These are phyloP conservation scores for Eumacrocentrus americanus DNA, from an alignment of 2,888 invertebrate genomes.

Conservation along the genomic window DNA sequence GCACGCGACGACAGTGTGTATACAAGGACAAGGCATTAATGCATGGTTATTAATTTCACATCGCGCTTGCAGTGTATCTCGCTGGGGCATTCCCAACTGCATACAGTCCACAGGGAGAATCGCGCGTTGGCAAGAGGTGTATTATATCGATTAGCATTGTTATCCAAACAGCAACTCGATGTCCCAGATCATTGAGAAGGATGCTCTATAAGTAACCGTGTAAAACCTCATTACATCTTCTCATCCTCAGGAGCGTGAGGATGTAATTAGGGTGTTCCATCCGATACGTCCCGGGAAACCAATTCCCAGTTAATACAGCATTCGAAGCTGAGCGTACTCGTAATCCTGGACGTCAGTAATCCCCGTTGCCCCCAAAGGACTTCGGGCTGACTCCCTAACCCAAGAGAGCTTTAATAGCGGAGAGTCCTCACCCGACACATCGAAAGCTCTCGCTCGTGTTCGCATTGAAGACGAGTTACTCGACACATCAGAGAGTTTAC, in stretches of 20 bases:
- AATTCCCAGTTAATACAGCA: constrained; percentile 41
- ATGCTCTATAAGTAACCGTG: too few species aligned
- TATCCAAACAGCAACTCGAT: too few species aligned
- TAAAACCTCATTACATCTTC: too few species aligned
- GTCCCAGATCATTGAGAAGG: too few species aligned
- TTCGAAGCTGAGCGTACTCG: constrained; percentile 26
- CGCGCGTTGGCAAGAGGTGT: too few species aligned
- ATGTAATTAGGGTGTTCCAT: constrained; percentile 40
- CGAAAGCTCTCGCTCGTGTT: neutral
- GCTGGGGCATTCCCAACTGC: too few species aligned
- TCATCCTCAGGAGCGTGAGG: too few species aligned
- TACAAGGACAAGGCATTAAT: neutral
- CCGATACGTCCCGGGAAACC: constrained; percentile 38
- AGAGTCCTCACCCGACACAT: neutral
- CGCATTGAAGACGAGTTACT: constrained; percentile 29
- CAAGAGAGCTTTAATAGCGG: constrained; percentile 2
- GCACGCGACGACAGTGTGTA: constrained; percentile 23
- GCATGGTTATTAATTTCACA: constrained; percentile 16
- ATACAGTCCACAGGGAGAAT: too few species aligned
- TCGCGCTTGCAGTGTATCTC: too few species aligned
- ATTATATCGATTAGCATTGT: too few species aligned
- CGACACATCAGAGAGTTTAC: constrained; percentile 44
- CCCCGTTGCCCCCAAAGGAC: constrained; percentile 35
- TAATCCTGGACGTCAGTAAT: constrained; percentile 37
- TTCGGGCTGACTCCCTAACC: constrained; percentile 3